phyloP scores from a whole-genome alignment of 1,140 invertebrate species.

The Triops longicaudatus region DNA sequence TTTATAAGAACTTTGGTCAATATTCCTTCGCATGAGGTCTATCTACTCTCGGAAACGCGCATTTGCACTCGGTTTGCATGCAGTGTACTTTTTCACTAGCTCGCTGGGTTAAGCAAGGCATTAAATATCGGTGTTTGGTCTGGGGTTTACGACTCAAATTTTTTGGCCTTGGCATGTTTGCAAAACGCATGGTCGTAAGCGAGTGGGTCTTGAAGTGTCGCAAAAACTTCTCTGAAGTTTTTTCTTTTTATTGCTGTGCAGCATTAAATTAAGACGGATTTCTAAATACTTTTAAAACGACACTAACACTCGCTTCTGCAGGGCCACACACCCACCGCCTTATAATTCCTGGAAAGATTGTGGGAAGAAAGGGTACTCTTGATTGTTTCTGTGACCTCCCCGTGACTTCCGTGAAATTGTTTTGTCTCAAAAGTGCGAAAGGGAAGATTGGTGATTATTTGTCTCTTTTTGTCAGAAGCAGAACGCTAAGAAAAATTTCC shows the following conservation, averaged over 20 bases:
- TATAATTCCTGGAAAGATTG: slow-evolving; percentile 6
- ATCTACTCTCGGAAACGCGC: not conserved
- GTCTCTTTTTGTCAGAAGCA: not conserved
- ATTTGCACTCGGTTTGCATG: too few relatives aligned
- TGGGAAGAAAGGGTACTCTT: not conserved
- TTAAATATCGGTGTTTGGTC: not conserved
- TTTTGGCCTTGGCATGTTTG: not conserved
- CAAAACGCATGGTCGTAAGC: not conserved
- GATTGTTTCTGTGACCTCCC: not conserved
- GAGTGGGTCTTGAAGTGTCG: not conserved
- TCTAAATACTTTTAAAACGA: not conserved
- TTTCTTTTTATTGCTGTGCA: not conserved
- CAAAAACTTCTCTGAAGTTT: not conserved
- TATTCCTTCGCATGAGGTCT: not conserved
- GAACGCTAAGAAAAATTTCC: too few relatives aligned
- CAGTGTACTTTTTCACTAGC: too few relatives aligned
- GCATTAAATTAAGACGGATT: not conserved
- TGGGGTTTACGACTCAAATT: not conserved
- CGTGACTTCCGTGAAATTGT: not conserved
- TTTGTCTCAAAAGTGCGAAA: not conserved
- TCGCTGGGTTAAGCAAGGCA: too few relatives aligned
- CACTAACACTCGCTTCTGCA: slow-evolving; percentile 14
- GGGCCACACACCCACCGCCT: slow-evolving; percentile 13
- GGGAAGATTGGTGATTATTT: not conserved
- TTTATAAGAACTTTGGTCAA: not conserved